phyloP scores from a whole-genome alignment of 2,888 invertebrate genomes.

The Meteorus colon region DNA sequence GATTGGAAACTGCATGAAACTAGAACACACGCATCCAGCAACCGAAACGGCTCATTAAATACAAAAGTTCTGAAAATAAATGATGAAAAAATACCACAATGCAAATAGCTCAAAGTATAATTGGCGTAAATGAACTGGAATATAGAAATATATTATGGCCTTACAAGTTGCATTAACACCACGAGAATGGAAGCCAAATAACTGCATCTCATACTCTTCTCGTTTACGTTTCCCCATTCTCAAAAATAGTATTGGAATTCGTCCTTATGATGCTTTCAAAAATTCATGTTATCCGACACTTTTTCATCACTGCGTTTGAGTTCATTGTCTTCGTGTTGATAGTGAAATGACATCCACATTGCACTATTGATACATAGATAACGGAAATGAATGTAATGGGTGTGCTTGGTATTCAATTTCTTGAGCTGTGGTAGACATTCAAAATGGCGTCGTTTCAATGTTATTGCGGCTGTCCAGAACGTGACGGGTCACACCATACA shows the following conservation, averaged over 20 bases:
- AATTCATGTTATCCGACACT: neutral
- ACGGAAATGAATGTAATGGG: too few species aligned
- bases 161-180: constrained; percentile 63
- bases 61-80: constrained; percentile 46
- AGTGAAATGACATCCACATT: neutral
- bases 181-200: constrained; percentile 66
- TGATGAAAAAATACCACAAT: constrained; percentile 45
- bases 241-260: constrained; percentile 51
- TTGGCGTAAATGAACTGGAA: constrained; percentile 31
- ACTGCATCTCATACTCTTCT: constrained; percentile 69
- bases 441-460: too few species aligned
- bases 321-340: neutral
- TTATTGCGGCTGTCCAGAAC: too few species aligned
- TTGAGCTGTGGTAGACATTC: too few species aligned
- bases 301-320: neutral
- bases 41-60: constrained; percentile 50
- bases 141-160: constrained; percentile 41
- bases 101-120: constrained; percentile 23
- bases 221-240: constrained; percentile 58
- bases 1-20: constrained; percentile 66
- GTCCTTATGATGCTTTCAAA: neutral
- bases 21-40: constrained; percentile 68
- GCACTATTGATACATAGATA: too few species aligned
- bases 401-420: too few species aligned
- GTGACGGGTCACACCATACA: too few species aligned